Base-by-base conservation (phyloP, 2,113 vertebrate species). In the Neopipo cinnamomea region DNA sequence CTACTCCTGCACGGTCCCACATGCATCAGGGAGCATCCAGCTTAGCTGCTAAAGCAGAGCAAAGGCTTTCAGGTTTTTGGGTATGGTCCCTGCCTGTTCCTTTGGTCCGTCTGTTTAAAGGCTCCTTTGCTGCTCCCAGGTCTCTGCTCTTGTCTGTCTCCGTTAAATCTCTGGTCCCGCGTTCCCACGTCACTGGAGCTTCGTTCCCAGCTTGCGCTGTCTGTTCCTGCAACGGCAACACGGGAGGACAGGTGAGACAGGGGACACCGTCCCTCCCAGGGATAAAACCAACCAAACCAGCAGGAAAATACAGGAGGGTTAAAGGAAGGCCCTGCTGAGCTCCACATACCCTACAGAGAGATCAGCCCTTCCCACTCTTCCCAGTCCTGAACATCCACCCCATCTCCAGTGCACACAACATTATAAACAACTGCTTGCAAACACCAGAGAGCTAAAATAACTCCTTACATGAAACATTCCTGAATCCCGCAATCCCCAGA, bases 131-230 rank as follows among this genome's bases (percentile, higher is more conserved):
- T 98, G 97, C 97, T 94, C 96, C 96, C 90, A 93, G 97, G 91
- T 98, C 98, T 98, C 97, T 97, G 97, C 98, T 98, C 97, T 93
- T 96, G 97, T 97, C 98, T 97, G 98, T 97, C 97, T 98, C 98
- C 78, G 41, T 88, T 83, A 88, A 97, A 93, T 97, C 75, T 98
- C 97, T 95, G 91, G 81, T 93, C 76, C 95, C 93, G 49, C 65
- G 59, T 55, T 61, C 90, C 65, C 3, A 1, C 5, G 23, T 99
- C 99, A 99, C 98, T 99, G 99, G 59, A 99, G 98, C 97, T 99
- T 99, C 37, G 99, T 99, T 91, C 99, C 99, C 94, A 99, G 98
- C 98, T 99, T 99, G 97, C 99, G 99, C 97, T 99, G 99, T 98
- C 99, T 99, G 98, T 99, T 99, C 97, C 99, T 99, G 97, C 46